Evolutionary conservation across 2,888 invertebrate genomes (phyloP).

Genomic region (Synanthedon vespiformis): DNA sequence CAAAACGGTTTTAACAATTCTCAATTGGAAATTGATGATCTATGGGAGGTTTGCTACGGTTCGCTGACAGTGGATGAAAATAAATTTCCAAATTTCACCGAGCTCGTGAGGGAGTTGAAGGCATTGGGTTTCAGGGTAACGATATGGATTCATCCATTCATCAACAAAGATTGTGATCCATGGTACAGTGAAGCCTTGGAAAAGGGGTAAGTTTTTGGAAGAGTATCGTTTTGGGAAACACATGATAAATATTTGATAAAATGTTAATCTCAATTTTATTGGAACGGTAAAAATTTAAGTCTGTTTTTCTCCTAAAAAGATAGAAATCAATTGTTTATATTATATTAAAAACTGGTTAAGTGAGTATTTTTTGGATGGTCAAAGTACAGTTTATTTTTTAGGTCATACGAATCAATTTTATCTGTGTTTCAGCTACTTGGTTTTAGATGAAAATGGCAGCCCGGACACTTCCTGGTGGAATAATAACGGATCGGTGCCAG

Average conservation of each 20-base stretch:
- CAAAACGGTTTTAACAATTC: conserved; percentile 75
- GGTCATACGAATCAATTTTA: background rate
- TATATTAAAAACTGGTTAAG: no score
- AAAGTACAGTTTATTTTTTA: no score
- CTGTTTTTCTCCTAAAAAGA: no score
- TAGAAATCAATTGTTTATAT: no score
- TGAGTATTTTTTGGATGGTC: background rate
- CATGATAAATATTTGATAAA: no score
- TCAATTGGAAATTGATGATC: conserved; percentile 88
- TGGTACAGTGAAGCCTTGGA: conserved; percentile 68
- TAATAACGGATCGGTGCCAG: conserved; percentile 54
- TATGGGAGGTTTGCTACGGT: conserved; percentile 89
- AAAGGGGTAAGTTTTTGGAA: conserved; percentile 48
- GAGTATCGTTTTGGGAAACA: no score
- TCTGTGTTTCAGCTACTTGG: conserved; percentile 48
- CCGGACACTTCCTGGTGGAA: conserved; percentile 68
- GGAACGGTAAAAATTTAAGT: no score
- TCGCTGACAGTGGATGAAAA: conserved; percentile 76
- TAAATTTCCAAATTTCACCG: conserved; percentile 78
- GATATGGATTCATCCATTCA: conserved; percentile 90
- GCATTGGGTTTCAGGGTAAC: conserved; percentile 78
- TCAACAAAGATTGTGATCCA: conserved; percentile 77
- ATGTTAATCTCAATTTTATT: no score
- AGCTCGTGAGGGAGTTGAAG: conserved; percentile 73
- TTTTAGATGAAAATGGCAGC: conserved; percentile 51